A percentile compares a stretch with the other conserved stretches of the same genome.
These are phyloP conservation scores for Copsychus sechellarum DNA, from an alignment of 2,113 vertebrate genomes.

Conservation along the genomic window DNA sequence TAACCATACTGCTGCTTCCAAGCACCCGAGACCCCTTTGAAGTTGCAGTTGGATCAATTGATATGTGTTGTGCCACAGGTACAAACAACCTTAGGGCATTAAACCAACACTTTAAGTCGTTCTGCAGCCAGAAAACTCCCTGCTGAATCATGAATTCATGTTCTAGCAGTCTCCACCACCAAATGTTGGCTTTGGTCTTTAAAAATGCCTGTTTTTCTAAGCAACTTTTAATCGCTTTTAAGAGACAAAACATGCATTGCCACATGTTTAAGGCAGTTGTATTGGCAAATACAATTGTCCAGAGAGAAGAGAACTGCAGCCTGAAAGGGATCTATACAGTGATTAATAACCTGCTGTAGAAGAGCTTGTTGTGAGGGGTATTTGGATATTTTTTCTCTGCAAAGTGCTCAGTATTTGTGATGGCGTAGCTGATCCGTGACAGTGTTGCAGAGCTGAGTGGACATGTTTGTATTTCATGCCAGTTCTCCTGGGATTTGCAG, in stretches of 20 bases:
- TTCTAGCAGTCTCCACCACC: neutral
- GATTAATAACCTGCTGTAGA: neutral
- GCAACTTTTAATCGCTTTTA: neutral
- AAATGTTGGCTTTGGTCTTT: neutral
- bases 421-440: accelerated
- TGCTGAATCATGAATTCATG: neutral
- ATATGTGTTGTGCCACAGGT: neutral
- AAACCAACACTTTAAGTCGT: neutral
- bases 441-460: neutral
- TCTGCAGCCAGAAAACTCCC: accelerated
- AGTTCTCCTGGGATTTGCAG: neutral
- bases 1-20: neutral
- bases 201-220: neutral
- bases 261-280: neutral
- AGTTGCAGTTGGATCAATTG: conserved; percentile 2
- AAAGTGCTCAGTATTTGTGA: neutral
- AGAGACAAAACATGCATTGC: neutral
- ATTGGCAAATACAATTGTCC: neutral
- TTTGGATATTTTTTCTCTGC: neutral
- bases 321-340: neutral
- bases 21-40: neutral
- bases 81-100: neutral
- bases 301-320: neutral
- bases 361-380: neutral
- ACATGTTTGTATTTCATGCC: neutral